Base-by-base conservation (phyloP, 2,113 vertebrate genomes). In the Dicrurus megarhynchus region DNA sequence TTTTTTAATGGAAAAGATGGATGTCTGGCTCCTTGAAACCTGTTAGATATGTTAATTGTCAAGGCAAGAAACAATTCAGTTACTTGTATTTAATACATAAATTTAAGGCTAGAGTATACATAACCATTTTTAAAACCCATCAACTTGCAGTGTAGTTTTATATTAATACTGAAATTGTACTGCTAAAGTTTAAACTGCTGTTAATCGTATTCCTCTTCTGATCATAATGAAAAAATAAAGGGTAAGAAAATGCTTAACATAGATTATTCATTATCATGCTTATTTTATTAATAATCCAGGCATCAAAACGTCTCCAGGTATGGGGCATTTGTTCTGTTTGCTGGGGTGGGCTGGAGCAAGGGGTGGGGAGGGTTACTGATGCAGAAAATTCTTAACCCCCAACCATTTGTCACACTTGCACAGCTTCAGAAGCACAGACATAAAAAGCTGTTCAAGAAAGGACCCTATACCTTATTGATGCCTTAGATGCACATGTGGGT, bases 141-240 rank as follows among this genome's bases (percentile, higher is more conserved):
- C 93, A 95, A 96, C 95, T 97, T 95, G 94, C 96, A 97, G 96
- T 97, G 96, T 97, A 97, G 95, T 97, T 97, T 97, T 97, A 96
- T 97, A 97, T 97, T 96, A 97, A 97, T 96, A 97, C 95, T 96
- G 96, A 96, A 97, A 96, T 97, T 97, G 96, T 97, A 96, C 95
- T 96, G 96, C 96, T 97, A 46, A 97, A 95, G 83, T 97, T 97
- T 95, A 95, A 97, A 95, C 93, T 95, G 96, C 96, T 97, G 96
- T 97, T 96, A 96, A 97, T 97, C 96, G 96, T 97, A 95, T 95
- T 97, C 95, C 92, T 97, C 96, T 95, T 97, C 96, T 97, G 95
- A 95, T 95, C 96, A 96, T 97, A 96, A 96, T 96, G 93, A 95
- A 95, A 97, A 97, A 97, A 97, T 97, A 97, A 97, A 97, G 96